Evolutionary conservation across 2,888 invertebrate genomes (phyloP).

Genomic region (Drosophila phalerata): DNA sequence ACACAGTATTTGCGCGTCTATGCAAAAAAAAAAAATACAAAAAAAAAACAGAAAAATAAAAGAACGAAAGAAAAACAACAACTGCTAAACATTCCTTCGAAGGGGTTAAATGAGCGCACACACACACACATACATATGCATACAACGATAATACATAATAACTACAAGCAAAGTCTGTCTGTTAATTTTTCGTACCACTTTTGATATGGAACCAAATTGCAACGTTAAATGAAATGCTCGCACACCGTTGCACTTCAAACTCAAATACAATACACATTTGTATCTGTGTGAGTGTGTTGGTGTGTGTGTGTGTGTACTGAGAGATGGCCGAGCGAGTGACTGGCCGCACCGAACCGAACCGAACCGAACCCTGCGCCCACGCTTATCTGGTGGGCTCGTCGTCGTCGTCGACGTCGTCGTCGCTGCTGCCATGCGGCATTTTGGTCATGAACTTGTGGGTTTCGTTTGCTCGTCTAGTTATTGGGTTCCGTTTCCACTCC

Average conservation of each 20-base stretch:
- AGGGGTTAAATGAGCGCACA: conserved; percentile 74
- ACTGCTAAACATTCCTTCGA: conserved; percentile 66
- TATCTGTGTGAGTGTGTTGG: conserved; percentile 5
- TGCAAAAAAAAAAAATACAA: conserved; percentile 45
- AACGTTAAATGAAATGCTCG: conserved; percentile 59
- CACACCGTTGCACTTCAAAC: conserved; percentile 49
- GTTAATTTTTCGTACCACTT: conserved; percentile 54
- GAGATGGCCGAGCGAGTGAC: conserved; percentile 40
- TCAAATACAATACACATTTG: conserved; percentile 12
- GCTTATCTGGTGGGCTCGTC: conserved; percentile 55
- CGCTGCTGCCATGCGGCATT: conserved; percentile 64
- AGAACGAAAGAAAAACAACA: conserved; percentile 33
- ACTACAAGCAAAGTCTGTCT: conserved; percentile 53
- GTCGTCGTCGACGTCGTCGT: conserved; percentile 28
- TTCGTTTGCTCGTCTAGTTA: conserved; percentile 36
- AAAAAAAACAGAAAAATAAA: conserved; percentile 25
- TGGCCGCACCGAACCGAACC: conserved; percentile 42
- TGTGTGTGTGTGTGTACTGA: conserved; percentile 13
- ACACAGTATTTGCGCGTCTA: conserved; percentile 55
- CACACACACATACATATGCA: background rate
- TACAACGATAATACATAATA: conserved; percentile 25
- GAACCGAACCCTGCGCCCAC: conserved; percentile 57
- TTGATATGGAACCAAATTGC: conserved; percentile 48
- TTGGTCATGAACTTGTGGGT: conserved; percentile 77
- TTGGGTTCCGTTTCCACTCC: conserved; percentile 18